Percentiles rank a stretch among this genome's conserved stretches.
Evolutionary conservation across 1,140 invertebrate species (phyloP).

Genomic region (Drosophila burlai): DNA sequence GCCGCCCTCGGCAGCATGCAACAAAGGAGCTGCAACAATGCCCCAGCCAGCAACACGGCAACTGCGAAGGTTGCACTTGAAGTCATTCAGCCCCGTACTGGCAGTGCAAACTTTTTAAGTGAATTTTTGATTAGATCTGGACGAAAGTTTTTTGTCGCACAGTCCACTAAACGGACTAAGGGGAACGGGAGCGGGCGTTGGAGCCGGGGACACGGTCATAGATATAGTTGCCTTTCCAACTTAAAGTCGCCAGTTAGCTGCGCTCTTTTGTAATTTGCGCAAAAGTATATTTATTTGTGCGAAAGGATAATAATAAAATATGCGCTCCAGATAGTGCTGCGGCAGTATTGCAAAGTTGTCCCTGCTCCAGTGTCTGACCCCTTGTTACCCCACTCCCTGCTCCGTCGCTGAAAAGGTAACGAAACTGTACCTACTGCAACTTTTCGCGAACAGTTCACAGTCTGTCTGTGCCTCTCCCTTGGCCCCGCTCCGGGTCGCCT

Average conservation of each 20-base stretch:
- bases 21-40: conserved; percentile 69
- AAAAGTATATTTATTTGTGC: conserved; percentile 78
- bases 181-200: background rate
- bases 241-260: conserved; percentile 76
- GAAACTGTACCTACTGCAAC: conserved; percentile 69
- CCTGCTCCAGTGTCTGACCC: conserved; percentile 22
- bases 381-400: background rate
- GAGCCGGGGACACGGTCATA: conserved; percentile 18
- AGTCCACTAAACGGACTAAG: conserved; percentile 24
- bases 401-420: conserved; percentile 17
- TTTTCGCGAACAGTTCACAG: conserved; percentile 65
- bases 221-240: conserved; percentile 55
- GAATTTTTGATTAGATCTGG: conserved; percentile 83
- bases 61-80: conserved; percentile 54
- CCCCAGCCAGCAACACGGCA: conserved; percentile 6
- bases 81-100: conserved; percentile 61
- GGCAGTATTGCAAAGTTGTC: conserved; percentile 54
- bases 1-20: conserved; percentile 11
- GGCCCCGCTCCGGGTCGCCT: background rate
- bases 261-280: conserved; percentile 79
- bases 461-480: conserved; percentile 13
- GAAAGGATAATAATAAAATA: conserved; percentile 82
- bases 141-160: conserved; percentile 78
- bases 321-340: conserved; percentile 68
- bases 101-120: conserved; percentile 80